Base-by-base conservation (phyloP, 2,888 invertebrate species). In the Tiliacea citrago region DNA sequence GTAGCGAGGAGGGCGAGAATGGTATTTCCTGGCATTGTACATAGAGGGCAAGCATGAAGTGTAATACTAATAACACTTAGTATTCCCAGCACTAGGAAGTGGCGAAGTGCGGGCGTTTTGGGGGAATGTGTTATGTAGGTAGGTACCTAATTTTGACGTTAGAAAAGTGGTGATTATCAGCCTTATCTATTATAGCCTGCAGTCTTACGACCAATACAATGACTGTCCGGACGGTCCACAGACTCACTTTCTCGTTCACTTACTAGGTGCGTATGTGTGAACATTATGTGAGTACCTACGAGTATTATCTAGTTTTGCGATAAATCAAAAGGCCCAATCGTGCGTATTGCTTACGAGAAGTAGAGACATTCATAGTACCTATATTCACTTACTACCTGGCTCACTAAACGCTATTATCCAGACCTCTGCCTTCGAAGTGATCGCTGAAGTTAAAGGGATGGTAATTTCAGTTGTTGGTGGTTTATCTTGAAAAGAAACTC, bases 401-500 rank as follows among this genome's bases (percentile, higher is more conserved):
- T 66, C 24, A n/a, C 24, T 4, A 42, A 6, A 42, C 42, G 24
- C 67, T 63, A 2, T 18, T 29, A 55, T 2, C n/a, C 0, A 42
- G 47, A 42, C 63, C 57, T 35, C 8, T 0, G 10, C 53, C 35
- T 49, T 18, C n/a, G 2, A 45, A 61, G 16, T 57, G 53, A 49
- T 55, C 16, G 70, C 24, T 45, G 12, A 65, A 61, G 53, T 49
- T 51, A 51, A 77, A 63, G 58, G 51, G 51, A 65, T 82, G 63
- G 12, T 42, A 67, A 70, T 73, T 58, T 60, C 16, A 39, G 68
- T 21, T 24, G 72, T 58, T n/a, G n/a, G n/a, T n/a, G n/a, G n/a
- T n/a, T n/a, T n/a, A n/a, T n/a, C n/a, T n/a, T 29, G 29, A 29
- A 29, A 29, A 3, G 29, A 29, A 29, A 29, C 29, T 29, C 29